A percentile compares a stretch with the other conserved stretches of the same genome.
Conservation (phyloP, 1,140 invertebrate species). For the Phenacoccus solenopsis region DNA sequence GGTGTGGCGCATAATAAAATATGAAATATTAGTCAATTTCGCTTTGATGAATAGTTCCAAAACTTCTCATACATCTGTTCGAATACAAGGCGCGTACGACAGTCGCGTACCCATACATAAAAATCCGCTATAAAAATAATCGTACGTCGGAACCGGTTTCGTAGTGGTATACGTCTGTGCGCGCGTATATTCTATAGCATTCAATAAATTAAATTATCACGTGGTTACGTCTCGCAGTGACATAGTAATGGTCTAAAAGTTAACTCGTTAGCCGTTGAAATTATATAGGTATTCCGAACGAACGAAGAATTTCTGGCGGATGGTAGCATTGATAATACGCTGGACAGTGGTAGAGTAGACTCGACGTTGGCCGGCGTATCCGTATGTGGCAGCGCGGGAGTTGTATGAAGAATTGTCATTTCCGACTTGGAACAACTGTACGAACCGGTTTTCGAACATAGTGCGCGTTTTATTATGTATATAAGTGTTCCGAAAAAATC, state of each 20-base stretch:
- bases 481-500: not conserved
- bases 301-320: not conserved
- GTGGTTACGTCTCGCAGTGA: not conserved
- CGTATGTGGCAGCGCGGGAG: not conserved
- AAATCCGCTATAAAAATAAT: not conserved
- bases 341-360: too few relatives aligned
- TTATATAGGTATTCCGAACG: not conserved
- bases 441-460: not conserved
- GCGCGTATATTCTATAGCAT: not conserved
- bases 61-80: too few relatives aligned
- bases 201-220: not conserved
- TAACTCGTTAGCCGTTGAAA: not conserved
- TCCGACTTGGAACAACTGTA: slow-evolving; percentile 1
- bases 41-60: too few relatives aligned
- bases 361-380: not conserved
- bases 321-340: not conserved
- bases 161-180: not conserved
- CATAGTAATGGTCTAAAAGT: not conserved
- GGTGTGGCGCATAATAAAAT: too few relatives aligned
- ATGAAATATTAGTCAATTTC: too few relatives aligned
- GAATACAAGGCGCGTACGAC: too few relatives aligned
- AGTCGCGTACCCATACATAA: too few relatives aligned
- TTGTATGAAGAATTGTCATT: slow-evolving; percentile 3
- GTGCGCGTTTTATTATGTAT: not conserved
- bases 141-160: not conserved